phyloP scores from a whole-genome alignment of 2,797 vertebrate species.

The Tachyglossus aculeatus region DNA sequence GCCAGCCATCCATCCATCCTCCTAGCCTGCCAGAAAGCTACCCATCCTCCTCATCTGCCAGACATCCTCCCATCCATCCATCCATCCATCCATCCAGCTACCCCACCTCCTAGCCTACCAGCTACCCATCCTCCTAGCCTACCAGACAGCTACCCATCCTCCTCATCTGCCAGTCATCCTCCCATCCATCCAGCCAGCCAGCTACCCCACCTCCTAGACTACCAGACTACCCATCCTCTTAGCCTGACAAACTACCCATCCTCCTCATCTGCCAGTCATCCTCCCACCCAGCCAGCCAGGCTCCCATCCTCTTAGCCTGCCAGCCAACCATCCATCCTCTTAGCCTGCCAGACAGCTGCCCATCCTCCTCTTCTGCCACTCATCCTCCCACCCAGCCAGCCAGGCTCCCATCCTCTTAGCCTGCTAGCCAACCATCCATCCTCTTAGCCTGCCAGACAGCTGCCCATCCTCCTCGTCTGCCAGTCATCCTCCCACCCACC shows the following conservation, averaged over 20 bases:
- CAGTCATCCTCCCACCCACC: background rate
- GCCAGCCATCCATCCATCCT: too few species aligned
- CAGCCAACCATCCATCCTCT: background rate
- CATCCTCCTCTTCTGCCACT: background rate
- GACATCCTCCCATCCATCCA: too few species aligned
- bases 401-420: background rate
- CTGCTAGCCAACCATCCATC: background rate
- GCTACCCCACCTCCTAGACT: too few species aligned
- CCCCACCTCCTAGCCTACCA: background rate
- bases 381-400: background rate
- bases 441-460: background rate
- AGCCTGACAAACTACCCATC: background rate
- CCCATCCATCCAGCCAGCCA: too few species aligned
- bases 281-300: too few species aligned
- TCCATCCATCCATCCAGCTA: background rate
- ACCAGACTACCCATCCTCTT: too few species aligned
- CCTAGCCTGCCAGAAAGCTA: background rate
- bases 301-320: background rate
- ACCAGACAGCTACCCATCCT: too few species aligned
- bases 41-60: too few species aligned
- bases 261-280: background rate
- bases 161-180: background rate
- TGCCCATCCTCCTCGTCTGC: accelerated
- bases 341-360: background rate
- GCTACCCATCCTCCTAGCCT: too few species aligned